Conservation (phyloP, 2,888 invertebrate species). For the Criorhina ranunculi region DNA sequence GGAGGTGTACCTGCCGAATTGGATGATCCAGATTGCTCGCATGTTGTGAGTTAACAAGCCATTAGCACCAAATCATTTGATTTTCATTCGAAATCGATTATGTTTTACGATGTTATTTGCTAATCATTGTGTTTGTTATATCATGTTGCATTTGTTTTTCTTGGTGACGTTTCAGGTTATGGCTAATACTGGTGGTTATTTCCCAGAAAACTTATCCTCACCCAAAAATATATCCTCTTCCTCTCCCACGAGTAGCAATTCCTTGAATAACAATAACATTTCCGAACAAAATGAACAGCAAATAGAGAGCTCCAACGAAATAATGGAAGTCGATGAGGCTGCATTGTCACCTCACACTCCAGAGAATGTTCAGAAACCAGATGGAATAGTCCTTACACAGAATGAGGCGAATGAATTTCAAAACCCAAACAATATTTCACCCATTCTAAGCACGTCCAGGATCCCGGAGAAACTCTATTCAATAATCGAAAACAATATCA, state of each 20-base stretch:
- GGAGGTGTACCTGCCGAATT: conserved; percentile 91
- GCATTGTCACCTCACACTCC: conserved; percentile 70
- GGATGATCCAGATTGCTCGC: conserved; percentile 94
- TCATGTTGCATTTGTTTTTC: conserved; percentile 67
- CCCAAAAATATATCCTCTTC: conserved; percentile 71
- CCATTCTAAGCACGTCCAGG: conserved; percentile 79
- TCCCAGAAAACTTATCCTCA: conserved; percentile 81
- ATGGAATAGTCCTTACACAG: conserved; percentile 77
- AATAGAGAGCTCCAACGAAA: conserved; percentile 63
- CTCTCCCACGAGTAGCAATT: conserved; percentile 74
- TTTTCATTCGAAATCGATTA: conserved; percentile 15
- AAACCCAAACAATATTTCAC: conserved; percentile 81
- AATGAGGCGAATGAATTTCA: conserved; percentile 79
- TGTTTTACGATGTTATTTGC: conserved; percentile 48
- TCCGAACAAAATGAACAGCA: conserved; percentile 54
- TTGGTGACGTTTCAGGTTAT: conserved; percentile 82
- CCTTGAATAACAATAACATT: conserved; percentile 77
- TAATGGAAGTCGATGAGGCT: conserved; percentile 77
- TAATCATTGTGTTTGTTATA: conserved; percentile 65
- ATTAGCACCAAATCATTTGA: conserved; percentile 14
- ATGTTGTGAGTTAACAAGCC: conserved; percentile 90
- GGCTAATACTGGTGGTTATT: conserved; percentile 84
- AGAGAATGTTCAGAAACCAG: conserved; percentile 67
- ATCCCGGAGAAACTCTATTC: conserved; percentile 45
- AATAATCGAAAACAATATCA: conserved; percentile 79